Evolutionary conservation across 2,797 vertebrate species (phyloP), one percentile per base, ranked within the genome.

Genomic region (Thunnus albacares): DNA sequence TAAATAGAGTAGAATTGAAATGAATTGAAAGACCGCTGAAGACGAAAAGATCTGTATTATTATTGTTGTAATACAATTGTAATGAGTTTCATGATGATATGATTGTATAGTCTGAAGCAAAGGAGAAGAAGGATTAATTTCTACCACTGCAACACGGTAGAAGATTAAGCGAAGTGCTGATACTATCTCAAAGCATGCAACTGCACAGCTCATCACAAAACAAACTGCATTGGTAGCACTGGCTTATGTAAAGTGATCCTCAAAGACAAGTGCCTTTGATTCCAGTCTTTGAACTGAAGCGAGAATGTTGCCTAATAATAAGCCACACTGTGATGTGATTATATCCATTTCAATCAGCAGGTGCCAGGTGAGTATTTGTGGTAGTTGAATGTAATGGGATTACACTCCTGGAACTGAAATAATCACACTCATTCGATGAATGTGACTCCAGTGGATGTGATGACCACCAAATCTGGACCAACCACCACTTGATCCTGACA

Each of bases 231-330:
- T 66, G 45, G 76, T 55, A 76, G 60, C 57, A 55, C 58, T n/a
- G 47, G 78, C 73, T 87, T 43, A 58, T 84, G 90, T 75, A 90
- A 90, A 69, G 62, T 78, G 82, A 89, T 89, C 81, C 88, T 89
- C 78, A 73, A 88, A 89, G 73, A 79, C 71, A 56, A 84, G 73
- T 56, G 85, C 78, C 87, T 87, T 85, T 80, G 67, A 89, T 88
- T 86, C 70, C 67, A 80, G 80, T 85, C 80, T 89, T 86, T 84
- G 83, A 93, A 92, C 84, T 81, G 76, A 73, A 79, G 75, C 7
- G 33, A 87, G 78, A 75, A 75, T 77, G 85, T 67, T 79, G 82
- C 86, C 87, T 79, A 84, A 88, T 89, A 85, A 90, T 92, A 87
- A 90, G 86, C 79, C 64, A 33, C 14, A 52, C 76, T 71, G 75